Conservation (phyloP, 2,888 invertebrate species). For the Dynastes grantii region DNA sequence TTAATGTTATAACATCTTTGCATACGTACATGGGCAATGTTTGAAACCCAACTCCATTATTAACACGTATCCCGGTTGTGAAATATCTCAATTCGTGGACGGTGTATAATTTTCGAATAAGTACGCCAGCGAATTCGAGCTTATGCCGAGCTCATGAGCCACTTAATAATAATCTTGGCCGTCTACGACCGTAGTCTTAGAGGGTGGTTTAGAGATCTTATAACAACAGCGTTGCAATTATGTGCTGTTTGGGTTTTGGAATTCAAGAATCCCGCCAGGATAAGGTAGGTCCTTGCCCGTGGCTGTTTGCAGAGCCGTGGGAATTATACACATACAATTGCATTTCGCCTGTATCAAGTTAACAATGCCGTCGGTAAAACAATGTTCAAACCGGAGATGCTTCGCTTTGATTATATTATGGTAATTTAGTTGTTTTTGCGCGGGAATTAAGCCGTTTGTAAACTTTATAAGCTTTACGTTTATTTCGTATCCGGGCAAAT, state of each 20-base stretch:
- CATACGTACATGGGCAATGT: not conserved
- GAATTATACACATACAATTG: slow-evolving; percentile 61
- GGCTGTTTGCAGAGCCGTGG: slow-evolving; percentile 60
- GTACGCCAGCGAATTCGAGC: slow-evolving; percentile 50
- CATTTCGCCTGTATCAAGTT: slow-evolving; percentile 58
- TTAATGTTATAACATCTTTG: not conserved
- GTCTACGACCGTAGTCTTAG: slow-evolving; percentile 59
- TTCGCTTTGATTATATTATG: slow-evolving; percentile 59
- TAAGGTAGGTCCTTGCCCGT: slow-evolving; percentile 59
- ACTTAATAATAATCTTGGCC: slow-evolving; percentile 51
- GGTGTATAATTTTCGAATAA: slow-evolving; percentile 56
- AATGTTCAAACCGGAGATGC: slow-evolving; percentile 57
- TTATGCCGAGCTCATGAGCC: slow-evolving; percentile 49
- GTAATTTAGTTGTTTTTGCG: slow-evolving; percentile 59
- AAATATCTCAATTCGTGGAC: slow-evolving; percentile 60
- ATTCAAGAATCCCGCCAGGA: slow-evolving; percentile 58
- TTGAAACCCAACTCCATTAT: slow-evolving; percentile 47
- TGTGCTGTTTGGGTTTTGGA: slow-evolving; percentile 59
- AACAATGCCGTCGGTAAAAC: slow-evolving; percentile 59
- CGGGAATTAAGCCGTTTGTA: slow-evolving; percentile 58
- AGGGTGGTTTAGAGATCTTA: slow-evolving; percentile 62
- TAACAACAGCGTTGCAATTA: slow-evolving; percentile 64
- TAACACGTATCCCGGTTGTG: slow-evolving; percentile 58
- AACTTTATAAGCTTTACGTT: slow-evolving; percentile 50
- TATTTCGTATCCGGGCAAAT: slow-evolving; percentile 42